Percentiles rank a stretch among this genome's conserved stretches.
Evolutionary conservation across 2,797 vertebrate genomes (phyloP).

Genomic region (Hoplostethus atlanticus): DNA sequence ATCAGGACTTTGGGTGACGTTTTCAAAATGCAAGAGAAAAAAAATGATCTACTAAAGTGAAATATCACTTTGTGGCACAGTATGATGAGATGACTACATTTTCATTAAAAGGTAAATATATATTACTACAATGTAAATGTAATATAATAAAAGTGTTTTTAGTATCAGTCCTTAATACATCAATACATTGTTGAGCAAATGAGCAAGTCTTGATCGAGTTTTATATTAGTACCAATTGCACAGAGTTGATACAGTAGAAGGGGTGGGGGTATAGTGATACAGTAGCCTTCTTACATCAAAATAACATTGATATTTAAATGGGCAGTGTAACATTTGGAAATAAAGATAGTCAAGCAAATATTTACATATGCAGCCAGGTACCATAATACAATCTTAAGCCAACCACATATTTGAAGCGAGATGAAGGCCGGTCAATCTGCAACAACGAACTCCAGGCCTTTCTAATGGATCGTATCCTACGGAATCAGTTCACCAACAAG

Average conservation of each 20-base stretch:
- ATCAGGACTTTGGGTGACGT: background rate
- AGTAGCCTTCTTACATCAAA: constrained; percentile 41
- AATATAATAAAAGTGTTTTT: constrained; percentile 5
- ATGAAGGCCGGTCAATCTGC: constrained; percentile 21
- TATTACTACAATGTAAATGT: constrained; percentile 9
- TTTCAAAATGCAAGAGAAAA: background rate
- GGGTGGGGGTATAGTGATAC: constrained; percentile 6
- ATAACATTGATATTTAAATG: constrained; percentile 29
- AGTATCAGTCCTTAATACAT: constrained; percentile 5
- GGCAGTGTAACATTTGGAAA: constrained; percentile 38
- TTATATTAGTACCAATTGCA: constrained; percentile 24
- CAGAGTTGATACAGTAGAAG: constrained; percentile 32
- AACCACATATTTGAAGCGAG: constrained; percentile 24
- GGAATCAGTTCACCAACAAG: constrained; percentile 20
- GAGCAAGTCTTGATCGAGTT: background rate
- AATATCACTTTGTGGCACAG: constrained; percentile 11
- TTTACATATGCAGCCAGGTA: constrained; percentile 39
- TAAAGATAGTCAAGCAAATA: constrained; percentile 49
- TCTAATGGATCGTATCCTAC: background rate
- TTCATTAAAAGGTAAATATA: constrained; percentile 24
- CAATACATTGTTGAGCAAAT: constrained; percentile 1
- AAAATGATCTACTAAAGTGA: background rate
- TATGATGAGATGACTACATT: background rate
- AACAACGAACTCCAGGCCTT: constrained; percentile 32
- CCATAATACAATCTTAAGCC: constrained; percentile 50